Conservation (phyloP, 2,113 vertebrate species). For the Saguinus midas region DNA sequence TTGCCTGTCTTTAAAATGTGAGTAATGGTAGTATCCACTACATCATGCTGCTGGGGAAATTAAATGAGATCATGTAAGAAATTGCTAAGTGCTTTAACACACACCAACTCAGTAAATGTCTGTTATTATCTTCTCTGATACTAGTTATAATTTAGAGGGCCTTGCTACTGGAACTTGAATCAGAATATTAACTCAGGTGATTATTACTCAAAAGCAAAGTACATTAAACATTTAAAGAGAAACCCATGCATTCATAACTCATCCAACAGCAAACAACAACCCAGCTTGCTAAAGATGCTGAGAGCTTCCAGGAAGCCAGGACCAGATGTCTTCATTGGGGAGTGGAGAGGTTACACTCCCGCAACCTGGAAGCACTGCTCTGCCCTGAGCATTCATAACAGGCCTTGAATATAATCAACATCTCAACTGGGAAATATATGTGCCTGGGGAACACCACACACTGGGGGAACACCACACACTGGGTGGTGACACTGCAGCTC, state of each 20-base stretch:
- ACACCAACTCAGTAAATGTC: not conserved
- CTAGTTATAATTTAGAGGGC: not conserved
- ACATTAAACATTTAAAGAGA: not conserved
- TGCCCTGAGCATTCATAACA: not conserved
- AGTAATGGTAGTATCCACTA: not conserved
- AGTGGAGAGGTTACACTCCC: not conserved
- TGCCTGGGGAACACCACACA: not conserved
- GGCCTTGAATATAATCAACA: not conserved
- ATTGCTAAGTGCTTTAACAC: not conserved
- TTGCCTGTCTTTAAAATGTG: conserved; percentile 20
- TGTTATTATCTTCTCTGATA: not conserved
- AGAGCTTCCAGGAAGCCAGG: not conserved
- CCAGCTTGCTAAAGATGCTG: not conserved
- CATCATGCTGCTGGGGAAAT: not conserved
- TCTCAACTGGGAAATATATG: not conserved
- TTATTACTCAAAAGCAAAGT: not conserved
- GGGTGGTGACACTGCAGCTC: not conserved
- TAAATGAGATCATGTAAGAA: not conserved
- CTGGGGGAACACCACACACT: not conserved
- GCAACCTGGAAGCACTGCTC: not conserved
- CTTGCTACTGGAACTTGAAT: not conserved
- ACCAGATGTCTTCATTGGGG: not conserved
- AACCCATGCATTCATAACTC: not conserved
- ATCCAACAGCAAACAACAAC: not conserved
- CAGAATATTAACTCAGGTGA: not conserved